phyloP scores from a whole-genome alignment of 2,113 vertebrate species.

The Lampris incognitus region DNA sequence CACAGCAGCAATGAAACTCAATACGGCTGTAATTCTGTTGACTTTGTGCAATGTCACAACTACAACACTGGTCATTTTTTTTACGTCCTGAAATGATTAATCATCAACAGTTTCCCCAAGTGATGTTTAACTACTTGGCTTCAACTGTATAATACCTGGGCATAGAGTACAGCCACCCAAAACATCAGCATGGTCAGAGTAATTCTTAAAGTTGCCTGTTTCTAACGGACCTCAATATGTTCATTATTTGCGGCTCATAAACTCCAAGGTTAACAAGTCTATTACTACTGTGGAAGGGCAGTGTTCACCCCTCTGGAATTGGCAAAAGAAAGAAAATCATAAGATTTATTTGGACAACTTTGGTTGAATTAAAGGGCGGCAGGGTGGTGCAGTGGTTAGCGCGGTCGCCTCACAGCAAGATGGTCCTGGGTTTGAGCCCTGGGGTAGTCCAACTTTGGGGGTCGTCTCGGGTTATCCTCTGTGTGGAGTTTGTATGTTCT shows the following conservation, averaged over 20 bases:
- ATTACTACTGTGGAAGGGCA: slow-evolving; percentile 15
- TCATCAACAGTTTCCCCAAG: background rate
- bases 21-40: background rate
- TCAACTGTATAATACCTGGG: background rate
- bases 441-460: no score
- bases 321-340: background rate
- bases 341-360: background rate
- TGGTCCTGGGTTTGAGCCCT: no score
- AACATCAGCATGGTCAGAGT: background rate
- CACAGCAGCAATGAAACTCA: background rate
- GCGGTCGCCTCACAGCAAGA: no score
- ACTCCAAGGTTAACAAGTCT: slow-evolving; percentile 21
- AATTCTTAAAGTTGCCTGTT: background rate
- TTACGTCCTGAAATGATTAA: slow-evolving; percentile 26
- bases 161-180: background rate
- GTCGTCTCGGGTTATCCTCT: no score
- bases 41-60: slow-evolving; percentile 12
- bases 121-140: slow-evolving; percentile 14
- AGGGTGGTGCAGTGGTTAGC: no score
- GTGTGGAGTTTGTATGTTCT: no score
- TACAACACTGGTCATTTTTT: background rate
- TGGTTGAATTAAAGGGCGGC: background rate
- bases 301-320: background rate
- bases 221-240: background rate
- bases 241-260: slow-evolving; percentile 33